Evolutionary conservation across 2,113 vertebrate species (phyloP).

Genomic region (Notarius lentiginosus): DNA sequence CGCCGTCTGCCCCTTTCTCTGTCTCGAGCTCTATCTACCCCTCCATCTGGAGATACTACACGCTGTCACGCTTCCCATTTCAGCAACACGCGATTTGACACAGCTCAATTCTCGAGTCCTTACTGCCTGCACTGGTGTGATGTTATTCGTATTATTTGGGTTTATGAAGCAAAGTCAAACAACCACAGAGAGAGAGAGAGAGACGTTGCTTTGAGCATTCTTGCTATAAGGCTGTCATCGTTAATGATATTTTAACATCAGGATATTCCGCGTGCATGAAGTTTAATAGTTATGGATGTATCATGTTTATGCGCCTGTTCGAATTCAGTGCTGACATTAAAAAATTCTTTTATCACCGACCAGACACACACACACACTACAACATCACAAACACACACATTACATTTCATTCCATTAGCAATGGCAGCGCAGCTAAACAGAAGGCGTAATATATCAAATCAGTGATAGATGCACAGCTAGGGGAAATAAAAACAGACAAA

Average conservation of each 20-base stretch:
- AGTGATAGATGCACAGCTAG: conserved; percentile 19
- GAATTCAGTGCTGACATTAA: conserved; percentile 37
- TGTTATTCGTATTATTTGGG: neutral
- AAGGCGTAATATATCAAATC: conserved; percentile 20
- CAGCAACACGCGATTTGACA: conserved; percentile 14
- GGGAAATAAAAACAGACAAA: neutral
- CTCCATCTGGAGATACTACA: neutral
- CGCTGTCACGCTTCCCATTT: conserved; percentile 12
- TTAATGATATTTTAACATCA: neutral
- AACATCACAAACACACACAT: conserved; percentile 28
- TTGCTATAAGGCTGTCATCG: neutral
- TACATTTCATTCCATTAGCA: conserved; percentile 42
- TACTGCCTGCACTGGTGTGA: neutral
- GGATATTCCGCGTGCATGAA: neutral
- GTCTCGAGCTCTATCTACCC: neutral
- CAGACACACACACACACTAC: conserved; percentile 21
- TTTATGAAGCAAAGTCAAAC: neutral
- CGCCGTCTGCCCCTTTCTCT: neutral
- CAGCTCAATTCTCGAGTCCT: neutral
- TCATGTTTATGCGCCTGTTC: conserved; percentile 31
- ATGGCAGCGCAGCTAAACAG: conserved; percentile 11
- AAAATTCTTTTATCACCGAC: conserved; percentile 29
- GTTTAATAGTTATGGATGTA: neutral
- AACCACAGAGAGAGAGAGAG: conserved; percentile 10
- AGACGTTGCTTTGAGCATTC: neutral